These are phyloP conservation scores for Troides helena DNA, from an alignment of 2,888 invertebrate species.

Conservation along the genomic window DNA sequence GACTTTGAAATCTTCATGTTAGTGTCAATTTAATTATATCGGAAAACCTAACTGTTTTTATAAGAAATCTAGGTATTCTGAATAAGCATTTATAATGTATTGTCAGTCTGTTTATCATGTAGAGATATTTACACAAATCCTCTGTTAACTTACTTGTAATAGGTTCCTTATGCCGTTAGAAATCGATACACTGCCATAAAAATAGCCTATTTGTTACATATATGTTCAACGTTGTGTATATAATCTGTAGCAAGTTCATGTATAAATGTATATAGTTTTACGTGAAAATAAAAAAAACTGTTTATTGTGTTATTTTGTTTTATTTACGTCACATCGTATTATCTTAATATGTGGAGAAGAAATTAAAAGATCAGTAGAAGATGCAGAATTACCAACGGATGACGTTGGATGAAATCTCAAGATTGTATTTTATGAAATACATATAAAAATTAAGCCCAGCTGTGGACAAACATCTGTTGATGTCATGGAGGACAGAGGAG, in stretches of 20 bases:
- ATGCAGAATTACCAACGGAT: too few species aligned
- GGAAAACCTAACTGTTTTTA: background rate
- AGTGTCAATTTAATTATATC: background rate
- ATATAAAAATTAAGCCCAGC: too few species aligned
- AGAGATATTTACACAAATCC: background rate
- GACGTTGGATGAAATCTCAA: too few species aligned
- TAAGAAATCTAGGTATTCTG: background rate
- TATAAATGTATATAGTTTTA: slow-evolving; percentile 27
- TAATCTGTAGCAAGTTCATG: slow-evolving; percentile 9
- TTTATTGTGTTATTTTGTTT: slow-evolving; percentile 9
- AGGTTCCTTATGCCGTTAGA: background rate
- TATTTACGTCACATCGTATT: background rate
- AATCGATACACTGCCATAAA: slow-evolving; percentile 2
- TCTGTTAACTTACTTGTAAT: background rate
- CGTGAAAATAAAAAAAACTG: slow-evolving; percentile 4
- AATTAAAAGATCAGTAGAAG: too few species aligned
- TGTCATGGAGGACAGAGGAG: too few species aligned
- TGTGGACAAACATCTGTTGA: too few species aligned
- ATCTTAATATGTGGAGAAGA: too few species aligned
- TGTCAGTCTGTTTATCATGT: background rate
- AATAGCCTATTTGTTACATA: slow-evolving; percentile 2
- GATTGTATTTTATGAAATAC: too few species aligned
- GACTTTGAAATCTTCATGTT: background rate
- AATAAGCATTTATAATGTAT: slow-evolving; percentile 1
- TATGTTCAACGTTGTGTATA: slow-evolving; percentile 4